A percentile compares a stretch with the other conserved stretches of the same genome.
phyloP scores from a whole-genome alignment of 2,113 vertebrate species.

The Pterocles orientalis region DNA sequence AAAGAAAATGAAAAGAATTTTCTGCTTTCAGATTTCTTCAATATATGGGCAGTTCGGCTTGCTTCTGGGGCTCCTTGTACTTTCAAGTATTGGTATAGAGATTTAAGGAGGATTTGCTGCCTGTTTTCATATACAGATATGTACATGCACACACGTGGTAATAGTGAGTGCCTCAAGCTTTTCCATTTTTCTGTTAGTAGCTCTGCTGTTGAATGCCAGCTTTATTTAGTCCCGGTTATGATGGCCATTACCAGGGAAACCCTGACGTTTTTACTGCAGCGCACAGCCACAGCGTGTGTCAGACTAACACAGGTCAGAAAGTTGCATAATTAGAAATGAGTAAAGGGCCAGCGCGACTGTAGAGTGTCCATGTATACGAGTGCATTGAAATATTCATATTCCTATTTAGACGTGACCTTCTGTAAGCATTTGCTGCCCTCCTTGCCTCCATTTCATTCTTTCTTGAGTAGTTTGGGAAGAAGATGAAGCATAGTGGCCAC shows the following conservation, averaged over 20 bases:
- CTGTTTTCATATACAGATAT: not conserved
- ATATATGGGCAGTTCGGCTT: not conserved
- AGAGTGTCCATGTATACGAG: fast-evolving
- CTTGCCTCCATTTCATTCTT: not conserved
- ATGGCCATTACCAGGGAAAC: not conserved
- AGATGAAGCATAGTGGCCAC: fast-evolving
- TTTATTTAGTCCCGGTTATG: not conserved
- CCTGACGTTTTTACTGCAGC: not conserved
- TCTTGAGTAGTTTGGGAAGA: not conserved
- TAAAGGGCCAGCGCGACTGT: fast-evolving
- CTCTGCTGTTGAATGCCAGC: not conserved
- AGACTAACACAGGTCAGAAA: not conserved
- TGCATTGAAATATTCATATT: not conserved
- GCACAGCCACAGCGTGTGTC: not conserved
- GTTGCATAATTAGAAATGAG: not conserved
- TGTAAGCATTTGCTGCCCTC: not conserved
- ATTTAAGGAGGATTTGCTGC: not conserved
- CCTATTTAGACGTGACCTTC: not conserved
- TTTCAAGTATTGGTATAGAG: not conserved
- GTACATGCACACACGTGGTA: no score
- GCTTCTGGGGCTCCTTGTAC: fast-evolving
- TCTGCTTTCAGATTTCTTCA: not conserved
- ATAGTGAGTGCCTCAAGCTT: not conserved
- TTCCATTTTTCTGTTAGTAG: not conserved
- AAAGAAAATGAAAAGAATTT: not conserved